Base-by-base conservation (phyloP, 2,113 vertebrate species). In the Cairina moschata region DNA sequence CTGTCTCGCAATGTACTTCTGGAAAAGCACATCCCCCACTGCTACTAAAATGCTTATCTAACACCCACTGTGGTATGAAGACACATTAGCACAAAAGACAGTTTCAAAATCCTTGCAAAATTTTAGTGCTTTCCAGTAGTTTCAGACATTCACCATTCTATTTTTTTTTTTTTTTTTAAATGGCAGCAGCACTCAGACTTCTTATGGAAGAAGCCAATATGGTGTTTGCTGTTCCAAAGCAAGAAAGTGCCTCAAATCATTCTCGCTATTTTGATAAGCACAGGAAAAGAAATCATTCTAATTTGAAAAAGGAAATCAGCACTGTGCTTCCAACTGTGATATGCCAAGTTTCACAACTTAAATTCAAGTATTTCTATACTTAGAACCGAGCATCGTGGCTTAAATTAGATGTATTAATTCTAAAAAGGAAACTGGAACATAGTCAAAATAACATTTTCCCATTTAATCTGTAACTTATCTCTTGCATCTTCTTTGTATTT, bases 11-110 rank as follows among this genome's bases (percentile, higher is more conserved):
- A 68, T 29, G 9, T 1, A 22, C 11, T 90, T 73, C 71, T 75
- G 76, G 60, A 88, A 90, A 66, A 73, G 50, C 78, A 91, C 77
- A 77, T 91, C 89, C 92, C 93, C 90, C 83, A 38, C 34, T 8
- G 16, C 55, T 50, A 65, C 73, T 46, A 54, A 91, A 90, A 75
- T 7, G 44, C 52, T 87, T 11, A 58, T 73, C 59, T 44, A 83
- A 44, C 34, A 59, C 15, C 26, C 25, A 1, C 69, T 34, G 52
- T 71, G 83, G 83, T 56, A 46, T 48, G 83, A 81, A 91, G 65
- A 59, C 73, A 78, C 5, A 12, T 0, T 60, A 86, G 68, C 32
- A 90, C 0, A 0, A 67, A 83, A 71, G 60, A 66, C 25, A 71
- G 34, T n/a, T 76, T 69, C 69, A 92, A 73, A 94, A 86, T n/a